Evolutionary conservation across 1,140 invertebrate genomes (phyloP).

Genomic region (Potamilus streckersoni): DNA sequence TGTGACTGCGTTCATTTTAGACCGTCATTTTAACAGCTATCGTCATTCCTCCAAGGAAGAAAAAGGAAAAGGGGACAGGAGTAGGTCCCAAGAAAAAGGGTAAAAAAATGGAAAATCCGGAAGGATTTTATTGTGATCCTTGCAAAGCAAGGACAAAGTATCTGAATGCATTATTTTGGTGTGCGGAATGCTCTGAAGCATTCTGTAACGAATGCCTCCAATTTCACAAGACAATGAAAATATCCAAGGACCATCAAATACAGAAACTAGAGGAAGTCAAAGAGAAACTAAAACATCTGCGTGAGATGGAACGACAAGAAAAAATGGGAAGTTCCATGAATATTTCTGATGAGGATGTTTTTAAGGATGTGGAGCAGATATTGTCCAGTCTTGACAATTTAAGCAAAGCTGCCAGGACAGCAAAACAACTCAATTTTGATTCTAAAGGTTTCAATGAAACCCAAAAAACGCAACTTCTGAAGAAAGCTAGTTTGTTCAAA

Average conservation of each 20-base stretch:
- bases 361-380: slow-evolving; percentile 30
- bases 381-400: slow-evolving; percentile 20
- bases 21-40: no score
- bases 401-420: slow-evolving; percentile 18
- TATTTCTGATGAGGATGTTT: slow-evolving; percentile 23
- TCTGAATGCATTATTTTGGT: slow-evolving; percentile 20
- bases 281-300: background rate
- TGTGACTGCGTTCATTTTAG: no score
- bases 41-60: no score
- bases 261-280: background rate
- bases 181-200: slow-evolving; percentile 22
- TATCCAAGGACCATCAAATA: slow-evolving; percentile 19
- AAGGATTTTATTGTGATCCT: slow-evolving; percentile 18
- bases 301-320: slow-evolving; percentile 1
- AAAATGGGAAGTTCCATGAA: background rate
- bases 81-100: no score
- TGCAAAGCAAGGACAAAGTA: slow-evolving; percentile 18
- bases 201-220: slow-evolving; percentile 31
- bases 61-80: no score
- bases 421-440: slow-evolving; percentile 30
- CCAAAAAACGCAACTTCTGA: slow-evolving; percentile 17
- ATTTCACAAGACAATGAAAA: slow-evolving; percentile 31
- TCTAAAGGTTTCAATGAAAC: slow-evolving; percentile 26
- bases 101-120: no score
- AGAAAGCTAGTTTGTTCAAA: slow-evolving; percentile 22